Conservation (phyloP, 2,888 invertebrate species). For the Drosophila ustulata region DNA sequence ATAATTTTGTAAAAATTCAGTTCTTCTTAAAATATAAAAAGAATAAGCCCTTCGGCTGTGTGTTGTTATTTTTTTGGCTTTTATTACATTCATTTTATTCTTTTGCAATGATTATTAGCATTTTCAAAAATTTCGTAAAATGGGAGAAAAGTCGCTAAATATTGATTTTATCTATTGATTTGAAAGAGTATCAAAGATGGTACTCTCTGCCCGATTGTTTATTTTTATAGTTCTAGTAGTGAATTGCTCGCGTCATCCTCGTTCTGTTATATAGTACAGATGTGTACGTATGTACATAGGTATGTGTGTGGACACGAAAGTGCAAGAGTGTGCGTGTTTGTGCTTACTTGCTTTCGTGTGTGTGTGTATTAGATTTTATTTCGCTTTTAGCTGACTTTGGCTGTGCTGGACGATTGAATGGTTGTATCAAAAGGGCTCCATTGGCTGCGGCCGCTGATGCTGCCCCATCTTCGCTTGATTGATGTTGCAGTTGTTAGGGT, state of each 20-base stretch:
- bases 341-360: slow-evolving; percentile 14
- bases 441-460: slow-evolving; percentile 35
- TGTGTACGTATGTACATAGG: not conserved
- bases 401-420: slow-evolving; percentile 26
- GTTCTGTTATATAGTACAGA: slow-evolving; percentile 12
- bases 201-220: not conserved
- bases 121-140: no score
- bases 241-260: slow-evolving; percentile 31
- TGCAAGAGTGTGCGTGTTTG: slow-evolving; percentile 6
- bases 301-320: not conserved
- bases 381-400: slow-evolving; percentile 50
- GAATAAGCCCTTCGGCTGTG: no score
- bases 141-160: no score
- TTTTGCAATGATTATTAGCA: no score
- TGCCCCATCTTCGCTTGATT: not conserved
- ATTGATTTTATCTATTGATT: not conserved
- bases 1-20: no score
- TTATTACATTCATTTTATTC: no score
- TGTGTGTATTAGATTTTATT: slow-evolving; percentile 48
- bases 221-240: slow-evolving; percentile 34
- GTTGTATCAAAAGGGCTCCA: slow-evolving; percentile 55
- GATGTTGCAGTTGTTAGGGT: not conserved
- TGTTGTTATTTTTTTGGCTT: no score
- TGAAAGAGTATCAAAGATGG: slow-evolving; percentile 22
- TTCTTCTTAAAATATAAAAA: no score